These are phyloP conservation scores for Volucella inflata DNA, from an alignment of 2,888 invertebrate genomes.

Conservation along the genomic window DNA sequence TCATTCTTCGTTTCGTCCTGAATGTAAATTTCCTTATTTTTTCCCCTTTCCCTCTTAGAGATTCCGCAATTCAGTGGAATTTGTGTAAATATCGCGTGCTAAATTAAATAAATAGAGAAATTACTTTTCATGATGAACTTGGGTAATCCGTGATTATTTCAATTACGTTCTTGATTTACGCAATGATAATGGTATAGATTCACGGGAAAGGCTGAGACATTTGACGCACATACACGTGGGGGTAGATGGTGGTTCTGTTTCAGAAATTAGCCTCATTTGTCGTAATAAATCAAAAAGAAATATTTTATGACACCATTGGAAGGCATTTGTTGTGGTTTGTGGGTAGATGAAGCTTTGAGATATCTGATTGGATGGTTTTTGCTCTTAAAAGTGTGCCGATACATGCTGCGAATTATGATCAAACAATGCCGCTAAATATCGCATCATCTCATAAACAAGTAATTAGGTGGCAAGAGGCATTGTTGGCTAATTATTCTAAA, in stretches of 20 bases:
- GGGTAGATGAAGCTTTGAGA: too few relatives aligned
- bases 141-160: conserved; percentile 42
- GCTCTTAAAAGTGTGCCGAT: too few relatives aligned
- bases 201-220: conserved; percentile 12
- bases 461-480: too few relatives aligned
- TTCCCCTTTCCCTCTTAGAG: not conserved
- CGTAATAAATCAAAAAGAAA: not conserved
- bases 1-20: too few relatives aligned
- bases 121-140: conserved; percentile 44
- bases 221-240: not conserved
- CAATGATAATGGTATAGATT: conserved; percentile 27
- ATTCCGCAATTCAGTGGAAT: not conserved
- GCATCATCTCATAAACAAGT: too few relatives aligned
- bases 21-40: too few relatives aligned
- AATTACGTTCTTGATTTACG: conserved; percentile 48
- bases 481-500: too few relatives aligned
- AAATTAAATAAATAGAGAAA: conserved; percentile 16
- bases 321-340: too few relatives aligned
- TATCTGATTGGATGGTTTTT: too few relatives aligned
- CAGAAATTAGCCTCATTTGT: not conserved
- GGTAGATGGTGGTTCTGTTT: not conserved
- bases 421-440: too few relatives aligned
- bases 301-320: conserved; percentile 12
- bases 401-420: too few relatives aligned
- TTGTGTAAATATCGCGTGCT: conserved; percentile 34